Percentiles rank a stretch among this genome's conserved stretches.
phyloP scores from a whole-genome alignment of 2,797 vertebrate species.

The Crocodylus rhombifer region DNA sequence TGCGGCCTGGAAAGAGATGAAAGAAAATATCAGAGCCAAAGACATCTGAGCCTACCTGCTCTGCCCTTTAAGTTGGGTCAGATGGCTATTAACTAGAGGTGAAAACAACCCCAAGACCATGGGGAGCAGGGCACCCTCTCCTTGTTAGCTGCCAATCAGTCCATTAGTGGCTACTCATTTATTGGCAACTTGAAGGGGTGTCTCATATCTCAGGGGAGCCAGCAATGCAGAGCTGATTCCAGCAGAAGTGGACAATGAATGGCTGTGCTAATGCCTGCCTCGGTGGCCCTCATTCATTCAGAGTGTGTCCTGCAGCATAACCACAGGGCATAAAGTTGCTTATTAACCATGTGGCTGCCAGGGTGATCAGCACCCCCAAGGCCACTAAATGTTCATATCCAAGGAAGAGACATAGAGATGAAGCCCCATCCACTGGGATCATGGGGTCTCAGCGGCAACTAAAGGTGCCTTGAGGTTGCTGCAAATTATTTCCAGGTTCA shows the following conservation, averaged over 20 bases:
- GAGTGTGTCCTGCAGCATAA: neutral
- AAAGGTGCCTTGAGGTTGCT: neutral
- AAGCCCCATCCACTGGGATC: neutral
- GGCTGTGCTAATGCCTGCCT: neutral
- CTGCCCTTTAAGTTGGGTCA: neutral
- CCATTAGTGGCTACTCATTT: neutral
- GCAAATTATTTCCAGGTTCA: neutral
- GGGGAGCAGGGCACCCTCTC: neutral
- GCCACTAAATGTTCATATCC: neutral
- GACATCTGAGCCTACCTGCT: slow-evolving; percentile 64
- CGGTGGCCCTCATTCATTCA: neutral
- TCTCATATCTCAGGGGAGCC: neutral
- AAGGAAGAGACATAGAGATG: neutral
- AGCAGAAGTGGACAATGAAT: neutral
- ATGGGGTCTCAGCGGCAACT: neutral
- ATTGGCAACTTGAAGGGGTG: neutral
- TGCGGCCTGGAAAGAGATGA: slow-evolving; percentile 60
- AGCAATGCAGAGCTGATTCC: neutral
- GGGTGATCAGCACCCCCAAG: neutral
- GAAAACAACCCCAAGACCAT: neutral
- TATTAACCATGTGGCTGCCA: neutral
- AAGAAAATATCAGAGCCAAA: slow-evolving; percentile 55
- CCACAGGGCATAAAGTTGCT: neutral
- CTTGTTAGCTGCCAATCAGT: neutral
- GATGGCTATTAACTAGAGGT: neutral